Evolutionary conservation across 2,113 vertebrate genomes (phyloP).

Genomic region (Mionectes macconnelli): DNA sequence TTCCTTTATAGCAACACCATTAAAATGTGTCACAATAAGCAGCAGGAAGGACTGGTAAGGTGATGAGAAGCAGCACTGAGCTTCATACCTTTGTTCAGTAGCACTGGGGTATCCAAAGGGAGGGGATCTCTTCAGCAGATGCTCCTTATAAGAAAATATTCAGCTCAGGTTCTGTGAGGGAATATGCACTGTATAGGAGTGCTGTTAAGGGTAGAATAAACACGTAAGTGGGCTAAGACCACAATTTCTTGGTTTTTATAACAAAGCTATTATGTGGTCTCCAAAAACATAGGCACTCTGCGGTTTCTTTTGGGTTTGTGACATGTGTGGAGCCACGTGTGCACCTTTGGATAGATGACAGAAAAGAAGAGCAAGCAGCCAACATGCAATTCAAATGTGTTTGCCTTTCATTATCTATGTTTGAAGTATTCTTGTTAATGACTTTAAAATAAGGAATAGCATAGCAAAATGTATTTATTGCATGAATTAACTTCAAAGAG

Average conservation of each 20-base stretch:
- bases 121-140: background rate
- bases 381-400: background rate
- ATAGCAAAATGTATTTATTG: background rate
- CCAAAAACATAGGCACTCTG: background rate
- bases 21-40: background rate
- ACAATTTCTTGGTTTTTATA: background rate
- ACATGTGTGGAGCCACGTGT: background rate
- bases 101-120: background rate
- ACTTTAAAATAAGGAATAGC: background rate
- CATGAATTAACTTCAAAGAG: background rate
- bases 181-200: background rate
- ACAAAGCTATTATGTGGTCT: background rate
- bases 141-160: background rate
- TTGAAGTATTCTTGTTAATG: background rate
- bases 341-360: background rate
- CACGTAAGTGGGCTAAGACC: background rate
- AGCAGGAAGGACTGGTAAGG: background rate
- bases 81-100: background rate
- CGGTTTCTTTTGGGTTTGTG: background rate
- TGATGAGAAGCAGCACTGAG: background rate
- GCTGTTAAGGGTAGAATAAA: background rate
- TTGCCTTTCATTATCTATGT: background rate
- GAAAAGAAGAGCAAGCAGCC: background rate
- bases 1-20: background rate
- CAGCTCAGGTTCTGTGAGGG: background rate